A percentile compares a stretch with the other conserved stretches of the same genome.
Evolutionary conservation across 2,113 vertebrate species (phyloP).

Genomic region (Xenopus tropicalis): DNA sequence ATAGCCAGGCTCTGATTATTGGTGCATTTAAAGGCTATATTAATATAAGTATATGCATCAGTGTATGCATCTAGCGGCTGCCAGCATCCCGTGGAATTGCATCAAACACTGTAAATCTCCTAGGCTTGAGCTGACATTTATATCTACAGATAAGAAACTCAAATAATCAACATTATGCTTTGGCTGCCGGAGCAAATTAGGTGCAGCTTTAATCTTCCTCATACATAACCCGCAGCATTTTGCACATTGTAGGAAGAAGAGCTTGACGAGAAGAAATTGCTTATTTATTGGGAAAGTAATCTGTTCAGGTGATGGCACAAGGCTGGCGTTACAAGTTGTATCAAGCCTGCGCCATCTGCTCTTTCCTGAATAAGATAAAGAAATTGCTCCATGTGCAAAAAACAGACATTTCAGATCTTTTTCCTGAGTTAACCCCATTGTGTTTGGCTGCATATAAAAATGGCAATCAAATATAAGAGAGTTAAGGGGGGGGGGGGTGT

Average conservation of each 20-base stretch:
- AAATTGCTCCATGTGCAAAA: too few relatives aligned
- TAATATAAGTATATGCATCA: slow-evolving; percentile 12
- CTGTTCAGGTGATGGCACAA: too few relatives aligned
- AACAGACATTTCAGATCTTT: too few relatives aligned
- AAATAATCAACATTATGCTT: slow-evolving; percentile 18
- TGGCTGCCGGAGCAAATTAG: slow-evolving; percentile 4
- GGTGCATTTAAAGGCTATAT: slow-evolving; percentile 16
- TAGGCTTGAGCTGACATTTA: slow-evolving; percentile 16
- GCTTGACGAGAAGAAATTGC: slow-evolving; percentile 1
- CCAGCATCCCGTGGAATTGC: slow-evolving; percentile 5
- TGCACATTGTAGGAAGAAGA: slow-evolving; percentile 2
- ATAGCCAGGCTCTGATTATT: not conserved
- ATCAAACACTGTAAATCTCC: not conserved
- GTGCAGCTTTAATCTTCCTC: not conserved
- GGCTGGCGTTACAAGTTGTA: too few relatives aligned
- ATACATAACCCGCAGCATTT: slow-evolving; percentile 17
- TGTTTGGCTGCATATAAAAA: too few relatives aligned
- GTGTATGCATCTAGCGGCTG: slow-evolving; percentile 5
- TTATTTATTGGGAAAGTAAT: not conserved
- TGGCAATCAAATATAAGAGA: too few relatives aligned
- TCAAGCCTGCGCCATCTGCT: too few relatives aligned
- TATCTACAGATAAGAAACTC: slow-evolving; percentile 19
- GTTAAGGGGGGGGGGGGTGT: too few relatives aligned
- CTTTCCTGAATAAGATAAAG: too few relatives aligned
- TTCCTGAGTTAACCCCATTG: too few relatives aligned